Percentiles rank a stretch among this genome's conserved stretches.
phyloP scores from a whole-genome alignment of 2,113 vertebrate genomes.

The Thomomys bottae region DNA sequence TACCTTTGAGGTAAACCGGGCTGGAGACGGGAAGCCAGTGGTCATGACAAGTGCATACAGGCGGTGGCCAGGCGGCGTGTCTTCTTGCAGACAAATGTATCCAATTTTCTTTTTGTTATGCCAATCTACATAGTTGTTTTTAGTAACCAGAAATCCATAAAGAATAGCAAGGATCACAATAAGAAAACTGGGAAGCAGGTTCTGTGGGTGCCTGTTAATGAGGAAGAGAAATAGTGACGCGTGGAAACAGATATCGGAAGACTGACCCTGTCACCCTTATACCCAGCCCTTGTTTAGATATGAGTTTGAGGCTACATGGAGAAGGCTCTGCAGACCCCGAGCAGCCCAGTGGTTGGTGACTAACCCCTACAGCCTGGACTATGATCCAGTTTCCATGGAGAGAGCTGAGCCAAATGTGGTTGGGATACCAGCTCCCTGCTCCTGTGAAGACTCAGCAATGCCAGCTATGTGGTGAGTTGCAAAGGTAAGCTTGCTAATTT shows the following conservation, averaged over 20 bases:
- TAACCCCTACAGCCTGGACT: too few relatives aligned
- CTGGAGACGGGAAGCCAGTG: conserved; percentile 87
- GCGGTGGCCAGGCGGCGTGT: conserved; percentile 70
- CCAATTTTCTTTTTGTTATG: conserved; percentile 68
- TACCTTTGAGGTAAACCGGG: conserved; percentile 88
- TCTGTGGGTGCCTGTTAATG: conserved; percentile 77
- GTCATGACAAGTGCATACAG: conserved; percentile 87
- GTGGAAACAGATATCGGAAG: neutral
- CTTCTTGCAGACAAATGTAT: conserved; percentile 85
- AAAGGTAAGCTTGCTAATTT: too few relatives aligned
- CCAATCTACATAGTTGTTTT: conserved; percentile 77
- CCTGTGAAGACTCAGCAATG: too few relatives aligned
- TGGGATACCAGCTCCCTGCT: too few relatives aligned
- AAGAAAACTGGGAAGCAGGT: conserved; percentile 80
- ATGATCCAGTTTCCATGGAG: too few relatives aligned
- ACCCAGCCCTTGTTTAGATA: neutral
- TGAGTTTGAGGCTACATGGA: rapidly evolving
- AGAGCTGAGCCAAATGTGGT: too few relatives aligned
- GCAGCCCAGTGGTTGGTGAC: rapidly evolving
- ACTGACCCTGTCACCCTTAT: rapidly evolving
- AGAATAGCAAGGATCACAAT: conserved; percentile 76
- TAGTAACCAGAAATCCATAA: conserved; percentile 73
- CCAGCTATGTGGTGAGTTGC: too few relatives aligned
- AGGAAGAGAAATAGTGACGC: neutral
- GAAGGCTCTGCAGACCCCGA: neutral